These are phyloP conservation scores for Xiphydria camelus DNA, from an alignment of 2,888 invertebrate genomes.

Conservation along the genomic window DNA sequence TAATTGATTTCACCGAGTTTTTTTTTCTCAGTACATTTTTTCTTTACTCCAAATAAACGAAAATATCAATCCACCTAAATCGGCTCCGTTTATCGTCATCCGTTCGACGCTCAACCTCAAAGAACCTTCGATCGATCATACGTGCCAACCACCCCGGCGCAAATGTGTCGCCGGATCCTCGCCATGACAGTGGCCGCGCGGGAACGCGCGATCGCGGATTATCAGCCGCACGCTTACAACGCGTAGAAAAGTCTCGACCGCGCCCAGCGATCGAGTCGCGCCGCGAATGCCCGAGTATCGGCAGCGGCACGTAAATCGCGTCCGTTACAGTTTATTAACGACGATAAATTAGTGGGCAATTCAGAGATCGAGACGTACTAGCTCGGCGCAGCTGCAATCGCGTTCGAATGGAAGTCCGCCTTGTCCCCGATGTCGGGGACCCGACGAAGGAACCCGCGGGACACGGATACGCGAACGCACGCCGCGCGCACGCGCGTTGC, in stretches of 20 bases:
- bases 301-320: slow-evolving; percentile 1
- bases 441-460: slow-evolving; percentile 14
- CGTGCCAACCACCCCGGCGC: too few species aligned
- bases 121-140: too few species aligned
- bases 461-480: slow-evolving; percentile 17
- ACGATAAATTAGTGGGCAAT: slow-evolving; percentile 17
- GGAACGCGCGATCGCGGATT: too few species aligned
- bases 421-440: slow-evolving; percentile 27
- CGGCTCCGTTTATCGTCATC: too few species aligned
- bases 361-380: slow-evolving; percentile 9
- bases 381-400: neutral
- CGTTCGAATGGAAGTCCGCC: slow-evolving; percentile 24
- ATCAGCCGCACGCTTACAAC: too few species aligned
- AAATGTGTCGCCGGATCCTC: too few species aligned
- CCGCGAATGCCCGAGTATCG: neutral
- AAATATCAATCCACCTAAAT: too few species aligned
- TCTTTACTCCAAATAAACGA: too few species aligned
- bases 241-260: slow-evolving; percentile 9
- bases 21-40: too few species aligned
- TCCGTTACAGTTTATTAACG: slow-evolving; percentile 13
- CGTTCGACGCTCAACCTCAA: too few species aligned
- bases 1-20: too few species aligned
- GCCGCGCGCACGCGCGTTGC: neutral
- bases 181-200: too few species aligned
- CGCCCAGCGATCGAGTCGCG: slow-evolving; percentile 11